These are phyloP conservation scores for Drosophila ananassae DNA, from an alignment of 1,140 invertebrate genomes.

Conservation along the genomic window DNA sequence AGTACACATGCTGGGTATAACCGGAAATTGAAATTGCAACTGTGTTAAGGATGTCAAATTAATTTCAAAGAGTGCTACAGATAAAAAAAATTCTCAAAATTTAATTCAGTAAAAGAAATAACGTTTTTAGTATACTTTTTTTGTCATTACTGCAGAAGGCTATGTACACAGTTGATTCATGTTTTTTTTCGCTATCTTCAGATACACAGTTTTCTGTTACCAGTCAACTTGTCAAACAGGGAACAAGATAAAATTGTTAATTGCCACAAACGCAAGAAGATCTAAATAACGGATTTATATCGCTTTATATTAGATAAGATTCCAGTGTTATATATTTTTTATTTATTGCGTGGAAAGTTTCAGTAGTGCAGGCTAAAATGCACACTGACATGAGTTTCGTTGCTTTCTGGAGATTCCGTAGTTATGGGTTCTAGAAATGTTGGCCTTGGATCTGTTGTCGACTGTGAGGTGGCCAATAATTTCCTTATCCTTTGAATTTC, in stretches of 20 bases:
- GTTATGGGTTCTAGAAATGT: not conserved
- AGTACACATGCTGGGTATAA: too few relatives aligned
- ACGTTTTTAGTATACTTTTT: too few relatives aligned
- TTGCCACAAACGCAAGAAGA: conserved; percentile 1
- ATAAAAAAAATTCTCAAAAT: too few relatives aligned
- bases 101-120: too few relatives aligned
- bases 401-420: not conserved
- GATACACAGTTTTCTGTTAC: conserved; percentile 17
- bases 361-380: conserved; percentile 9
- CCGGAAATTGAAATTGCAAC: too few relatives aligned
- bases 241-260: conserved; percentile 23
- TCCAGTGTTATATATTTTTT: not conserved
- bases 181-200: conserved; percentile 7
- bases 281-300: conserved; percentile 34
- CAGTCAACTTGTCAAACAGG: not conserved
- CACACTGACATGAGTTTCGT: not conserved
- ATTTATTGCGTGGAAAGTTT: conserved; percentile 15
- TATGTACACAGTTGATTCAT: not conserved
- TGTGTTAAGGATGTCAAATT: too few relatives aligned
- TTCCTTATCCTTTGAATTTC: not conserved
- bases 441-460: not conserved
- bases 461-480: not conserved
- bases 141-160: too few relatives aligned
- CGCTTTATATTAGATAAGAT: conserved; percentile 5
- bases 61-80: too few relatives aligned